Conservation (phyloP, 2,888 invertebrate species). For the Hypselothyrea guttata region DNA sequence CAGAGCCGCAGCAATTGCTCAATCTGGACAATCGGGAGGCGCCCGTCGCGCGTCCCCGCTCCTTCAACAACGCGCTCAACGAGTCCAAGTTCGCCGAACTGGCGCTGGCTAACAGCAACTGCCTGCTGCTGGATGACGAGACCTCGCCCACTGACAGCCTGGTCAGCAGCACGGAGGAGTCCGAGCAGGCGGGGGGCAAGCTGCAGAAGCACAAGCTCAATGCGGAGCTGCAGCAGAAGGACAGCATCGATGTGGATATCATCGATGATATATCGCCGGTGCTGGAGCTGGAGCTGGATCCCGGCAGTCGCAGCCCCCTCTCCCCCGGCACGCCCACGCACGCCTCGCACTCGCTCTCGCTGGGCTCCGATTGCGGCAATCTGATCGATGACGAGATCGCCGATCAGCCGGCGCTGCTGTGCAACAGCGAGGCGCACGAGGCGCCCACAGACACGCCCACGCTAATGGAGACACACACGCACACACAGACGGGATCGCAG, state of each 20-base stretch:
- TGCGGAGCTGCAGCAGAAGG: conserved; percentile 83
- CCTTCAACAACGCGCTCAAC: conserved; percentile 75
- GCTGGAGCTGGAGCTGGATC: conserved; percentile 79
- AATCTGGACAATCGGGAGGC: conserved; percentile 58
- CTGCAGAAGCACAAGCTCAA: conserved; percentile 80
- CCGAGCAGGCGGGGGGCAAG: conserved; percentile 79
- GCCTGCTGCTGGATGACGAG: conserved; percentile 90
- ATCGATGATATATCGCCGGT: conserved; percentile 82
- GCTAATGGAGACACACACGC: conserved; percentile 81
- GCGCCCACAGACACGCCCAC: conserved; percentile 82
- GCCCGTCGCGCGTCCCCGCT: conserved; percentile 72
- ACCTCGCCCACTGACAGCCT: conserved; percentile 92
- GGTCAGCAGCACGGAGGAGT: conserved; percentile 83
- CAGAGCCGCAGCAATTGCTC: conserved; percentile 60
- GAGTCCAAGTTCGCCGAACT: conserved; percentile 87
- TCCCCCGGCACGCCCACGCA: conserved; percentile 91
- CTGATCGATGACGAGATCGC: conserved; percentile 95
- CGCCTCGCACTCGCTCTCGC: conserved; percentile 89
- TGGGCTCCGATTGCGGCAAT: conserved; percentile 88
- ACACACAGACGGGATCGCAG: conserved; percentile 81
- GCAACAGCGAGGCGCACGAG: conserved; percentile 85
- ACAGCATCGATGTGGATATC: conserved; percentile 81
- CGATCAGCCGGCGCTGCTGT: conserved; percentile 92
- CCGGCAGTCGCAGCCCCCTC: conserved; percentile 82
- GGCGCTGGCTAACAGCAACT: conserved; percentile 86